phyloP scores from a whole-genome alignment of 1,140 invertebrate species.

The Ostrea edulis region DNA sequence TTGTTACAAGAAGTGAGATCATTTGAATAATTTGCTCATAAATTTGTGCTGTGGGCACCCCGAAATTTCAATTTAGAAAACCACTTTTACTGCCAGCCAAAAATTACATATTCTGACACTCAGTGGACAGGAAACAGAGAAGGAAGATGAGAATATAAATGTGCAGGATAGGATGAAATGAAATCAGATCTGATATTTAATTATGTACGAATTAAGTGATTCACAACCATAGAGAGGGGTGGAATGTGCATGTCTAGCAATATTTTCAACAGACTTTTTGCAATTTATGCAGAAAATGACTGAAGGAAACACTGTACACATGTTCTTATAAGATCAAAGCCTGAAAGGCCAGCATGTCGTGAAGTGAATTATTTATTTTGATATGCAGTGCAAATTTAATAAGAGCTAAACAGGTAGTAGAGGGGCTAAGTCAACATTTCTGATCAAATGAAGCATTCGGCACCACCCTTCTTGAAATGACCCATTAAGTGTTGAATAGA shows the following conservation, averaged over 20 bases:
- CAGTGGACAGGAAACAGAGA: not conserved
- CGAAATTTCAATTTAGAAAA: not conserved
- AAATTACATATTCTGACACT: not conserved
- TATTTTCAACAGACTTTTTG: not conserved
- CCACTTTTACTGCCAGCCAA: not conserved
- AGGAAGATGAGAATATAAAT: constrained; percentile 11
- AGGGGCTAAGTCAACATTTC: not conserved
- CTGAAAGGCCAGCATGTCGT: not conserved
- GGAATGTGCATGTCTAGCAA: not conserved
- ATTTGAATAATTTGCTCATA: not conserved
- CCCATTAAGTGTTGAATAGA: constrained; percentile 17
- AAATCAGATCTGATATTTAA: not conserved
- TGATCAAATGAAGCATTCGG: not conserved
- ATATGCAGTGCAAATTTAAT: constrained; percentile 4
- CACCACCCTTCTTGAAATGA: constrained; percentile 18
- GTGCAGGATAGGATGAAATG: not conserved
- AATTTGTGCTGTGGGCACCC: not conserved
- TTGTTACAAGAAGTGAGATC: not conserved
- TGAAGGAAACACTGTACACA: not conserved
- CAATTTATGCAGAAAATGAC: not conserved
- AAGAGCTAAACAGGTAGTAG: not conserved
- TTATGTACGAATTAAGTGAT: constrained; percentile 5
- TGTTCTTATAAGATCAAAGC: constrained; percentile 2
- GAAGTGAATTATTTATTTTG: constrained; percentile 9
- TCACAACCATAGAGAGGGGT: not conserved